Evolutionary conservation across 1,140 invertebrate genomes (phyloP), one percentile per base, ranked within the genome.

Genomic region (Drosophila sturtevanti): DNA sequence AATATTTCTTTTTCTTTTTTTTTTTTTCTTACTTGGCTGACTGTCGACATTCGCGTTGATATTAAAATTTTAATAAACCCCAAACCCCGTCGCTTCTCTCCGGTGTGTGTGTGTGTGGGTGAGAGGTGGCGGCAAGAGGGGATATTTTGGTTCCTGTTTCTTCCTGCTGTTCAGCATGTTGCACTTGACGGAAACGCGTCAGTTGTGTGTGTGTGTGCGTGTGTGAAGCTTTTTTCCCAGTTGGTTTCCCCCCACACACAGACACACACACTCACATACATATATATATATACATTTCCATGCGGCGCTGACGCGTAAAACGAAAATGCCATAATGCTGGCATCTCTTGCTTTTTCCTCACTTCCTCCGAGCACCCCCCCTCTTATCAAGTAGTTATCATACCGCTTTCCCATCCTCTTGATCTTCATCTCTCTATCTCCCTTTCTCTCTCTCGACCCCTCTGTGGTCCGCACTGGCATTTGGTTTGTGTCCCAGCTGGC

Each of bases 41-140:
- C 77, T 84, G 79, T 79, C 81, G 82, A 72, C 78, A 79, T 75
- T 87, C 64, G 82, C 84, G 84, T 87, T 87, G 79, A 89, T 87
- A 87, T 87, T 87, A 87, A 87, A 87, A 87, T 87, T 87, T 87
- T 87, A 87, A 87, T 87, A 87, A 87, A 87, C 79, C 84, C 69
- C 81, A 66, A 80, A 72, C n/a, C 31, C 63, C 16, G 18, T 54
- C 60, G 11, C 51, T 52, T 24, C 27, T 6, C 27, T 31, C 27
- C 4, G 7, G 27, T 31, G 27, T 31, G 7, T 31, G 27, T n/a
- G 27, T 24, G 24, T 24, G 24, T 24, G 24, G 1, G 24, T 24
- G 27, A 0, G 27, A 6, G 3, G 27, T n/a, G 27, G 27, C 22
- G 4, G 27, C 4, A 6, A 31, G 27, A 1, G 27, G 27, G 5